Conservation (phyloP, 2,888 invertebrate genomes). For the Leptopilina drosophilae region DNA sequence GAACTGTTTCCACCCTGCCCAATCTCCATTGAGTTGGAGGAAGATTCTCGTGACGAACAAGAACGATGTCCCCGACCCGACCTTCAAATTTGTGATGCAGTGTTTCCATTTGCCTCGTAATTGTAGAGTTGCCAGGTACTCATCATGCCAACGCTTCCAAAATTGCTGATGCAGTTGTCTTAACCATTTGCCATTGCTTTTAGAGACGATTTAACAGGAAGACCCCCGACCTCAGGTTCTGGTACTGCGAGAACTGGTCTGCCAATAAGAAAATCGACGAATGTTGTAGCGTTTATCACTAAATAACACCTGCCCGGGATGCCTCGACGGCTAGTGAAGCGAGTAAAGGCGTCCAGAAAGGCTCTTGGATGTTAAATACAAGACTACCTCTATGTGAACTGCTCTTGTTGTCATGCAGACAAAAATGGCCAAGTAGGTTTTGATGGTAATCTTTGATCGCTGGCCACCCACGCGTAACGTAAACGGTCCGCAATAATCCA, state of each 20-base stretch:
- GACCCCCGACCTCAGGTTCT: neutral
- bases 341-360: constrained; percentile 43
- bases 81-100: neutral
- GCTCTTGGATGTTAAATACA: constrained; percentile 40
- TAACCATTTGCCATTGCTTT: neutral
- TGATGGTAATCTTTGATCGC: too few relatives aligned
- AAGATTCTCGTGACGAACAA: too few relatives aligned
- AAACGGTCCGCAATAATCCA: too few relatives aligned
- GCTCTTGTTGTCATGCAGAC: constrained; percentile 6
- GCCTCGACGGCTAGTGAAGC: constrained; percentile 44
- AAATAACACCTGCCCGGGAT: constrained; percentile 31
- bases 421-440: constrained; percentile 30
- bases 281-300: constrained; percentile 36
- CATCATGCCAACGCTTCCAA: too few relatives aligned
- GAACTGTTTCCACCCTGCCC: too few relatives aligned
- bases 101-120: constrained; percentile 8
- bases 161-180: constrained; percentile 9
- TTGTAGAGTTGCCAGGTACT: neutral
- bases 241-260: constrained; percentile 12
- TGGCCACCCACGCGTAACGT: too few relatives aligned
- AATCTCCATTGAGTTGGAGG: too few relatives aligned
- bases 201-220: constrained; percentile 2
- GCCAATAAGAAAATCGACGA: constrained; percentile 38
- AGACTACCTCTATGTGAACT: constrained; percentile 45
- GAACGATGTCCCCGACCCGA: too few relatives aligned